Base-by-base conservation (phyloP, 2,888 invertebrate species). In the Tanytarsus gracilentus region DNA sequence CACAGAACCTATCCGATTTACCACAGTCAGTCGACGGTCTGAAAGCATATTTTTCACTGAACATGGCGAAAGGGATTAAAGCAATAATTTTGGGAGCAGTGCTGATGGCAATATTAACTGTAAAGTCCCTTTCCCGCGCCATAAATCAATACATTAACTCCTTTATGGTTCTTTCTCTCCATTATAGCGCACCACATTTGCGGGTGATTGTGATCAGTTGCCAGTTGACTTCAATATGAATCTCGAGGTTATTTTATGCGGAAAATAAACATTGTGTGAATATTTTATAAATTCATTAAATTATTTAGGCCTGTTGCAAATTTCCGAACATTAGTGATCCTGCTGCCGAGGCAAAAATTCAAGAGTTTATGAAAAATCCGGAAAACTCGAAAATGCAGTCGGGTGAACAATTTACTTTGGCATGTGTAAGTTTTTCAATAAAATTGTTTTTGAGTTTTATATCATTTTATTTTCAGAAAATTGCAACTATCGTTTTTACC, bases 401-500 rank as follows among this genome's bases (percentile, higher is more conserved):
- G n/a, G 6, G 11, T 33, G 9, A 44, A 23, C 9, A 44, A 44
- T 44, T 11, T 4, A 11, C 23, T 23, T 11, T 23, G 44, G 44
- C 44, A 3, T 44, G 44, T 44, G 44, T 44, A 44, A 44, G 44
- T 33, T 33, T n/a, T n/a, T n/a, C n/a, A n/a, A n/a, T n/a, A n/a
- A 33, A 11, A 33, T n/a, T 33, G 14, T n/a, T 3, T 33, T 33
- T 4, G 33, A 44, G 18, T 11, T 44, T 3, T 23, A 11, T 23
- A 8, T 21, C 3, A 11, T 11, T 44, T 44, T 1, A 5, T 23
- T 44, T n/a, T 11, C 18, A 44, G 44, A 44, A 6, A 44, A 18
- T 44, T 9, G 21, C 44, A 23, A 18, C 18, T 11, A 1, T 16
- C 1, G 44, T 44, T 8, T 44, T 44, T 9, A 23, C 16, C 2